These are phyloP conservation scores for Mimas tiliae DNA, from an alignment of 2,888 invertebrate species.

Conservation along the genomic window DNA sequence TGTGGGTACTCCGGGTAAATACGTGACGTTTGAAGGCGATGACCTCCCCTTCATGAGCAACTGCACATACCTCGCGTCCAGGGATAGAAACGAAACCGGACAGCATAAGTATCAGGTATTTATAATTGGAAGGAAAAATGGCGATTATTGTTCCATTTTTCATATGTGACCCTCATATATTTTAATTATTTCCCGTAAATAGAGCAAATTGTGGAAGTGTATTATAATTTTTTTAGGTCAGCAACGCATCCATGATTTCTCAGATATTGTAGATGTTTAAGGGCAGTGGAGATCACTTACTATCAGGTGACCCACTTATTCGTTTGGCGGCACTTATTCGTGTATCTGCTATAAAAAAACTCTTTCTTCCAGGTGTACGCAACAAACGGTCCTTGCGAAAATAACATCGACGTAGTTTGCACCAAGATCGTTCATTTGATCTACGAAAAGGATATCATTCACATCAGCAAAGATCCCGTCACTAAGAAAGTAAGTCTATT, in stretches of 20 bases:
- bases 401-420: constrained; percentile 83
- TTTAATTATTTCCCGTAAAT: too few species aligned
- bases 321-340: too few species aligned
- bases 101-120: constrained; percentile 77
- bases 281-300: too few species aligned
- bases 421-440: constrained; percentile 88
- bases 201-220: too few species aligned
- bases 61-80: constrained; percentile 92
- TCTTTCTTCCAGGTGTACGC: constrained; percentile 84
- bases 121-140: too few species aligned
- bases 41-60: constrained; percentile 92
- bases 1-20: constrained; percentile 90
- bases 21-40: constrained; percentile 92
- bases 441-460: constrained; percentile 87
- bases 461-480: constrained; percentile 68
- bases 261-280: too few species aligned
- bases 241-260: too few species aligned
- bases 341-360: too few species aligned
- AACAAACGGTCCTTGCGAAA: constrained; percentile 88
- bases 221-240: too few species aligned
- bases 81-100: constrained; percentile 84
- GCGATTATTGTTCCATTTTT: too few species aligned
- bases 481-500: constrained; percentile 64
- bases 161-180: too few species aligned
- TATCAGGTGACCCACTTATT: too few species aligned